Conservation (phyloP, 1,140 invertebrate species). For the fruit fly (Drosophila melanogaster) region DNA sequence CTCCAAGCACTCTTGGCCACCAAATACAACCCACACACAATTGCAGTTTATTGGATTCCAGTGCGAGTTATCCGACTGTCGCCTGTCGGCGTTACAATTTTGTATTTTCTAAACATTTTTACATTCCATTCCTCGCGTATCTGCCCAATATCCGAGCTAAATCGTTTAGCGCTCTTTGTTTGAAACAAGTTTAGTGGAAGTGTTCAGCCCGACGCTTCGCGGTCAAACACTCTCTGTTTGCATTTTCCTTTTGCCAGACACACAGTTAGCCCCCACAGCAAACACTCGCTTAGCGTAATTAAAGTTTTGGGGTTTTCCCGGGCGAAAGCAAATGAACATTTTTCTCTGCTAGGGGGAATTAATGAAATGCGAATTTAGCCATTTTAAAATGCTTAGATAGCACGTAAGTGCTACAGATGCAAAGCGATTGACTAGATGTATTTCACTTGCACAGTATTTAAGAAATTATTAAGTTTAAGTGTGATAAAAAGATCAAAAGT, state of each 20-base stretch:
- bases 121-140: conserved; percentile 15
- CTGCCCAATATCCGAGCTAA: conserved; percentile 42
- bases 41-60: conserved; percentile 74
- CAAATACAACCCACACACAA: conserved; percentile 11
- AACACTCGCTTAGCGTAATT: conserved; percentile 70
- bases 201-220: conserved; percentile 28
- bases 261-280: conserved; percentile 30
- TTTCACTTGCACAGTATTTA: neutral
- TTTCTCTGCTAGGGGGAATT: conserved; percentile 21
- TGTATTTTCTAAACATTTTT: conserved; percentile 80
- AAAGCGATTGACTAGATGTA: neutral
- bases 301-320: conserved; percentile 65
- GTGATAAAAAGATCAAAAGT: neutral
- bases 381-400: conserved; percentile 1
- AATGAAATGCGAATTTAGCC: conserved; percentile 31
- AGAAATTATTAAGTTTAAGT: neutral
- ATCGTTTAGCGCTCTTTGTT: conserved; percentile 68
- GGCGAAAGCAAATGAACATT: conserved; percentile 32
- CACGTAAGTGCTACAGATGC: neutral
- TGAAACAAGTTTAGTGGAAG: conserved; percentile 72
- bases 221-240: conserved; percentile 63
- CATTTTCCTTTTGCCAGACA: conserved; percentile 30
- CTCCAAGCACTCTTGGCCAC: conserved; percentile 4
- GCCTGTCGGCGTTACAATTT: conserved; percentile 49
- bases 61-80: conserved; percentile 45